Conservation (phyloP, 2,113 vertebrate genomes). For the Maccullochella peelii region DNA sequence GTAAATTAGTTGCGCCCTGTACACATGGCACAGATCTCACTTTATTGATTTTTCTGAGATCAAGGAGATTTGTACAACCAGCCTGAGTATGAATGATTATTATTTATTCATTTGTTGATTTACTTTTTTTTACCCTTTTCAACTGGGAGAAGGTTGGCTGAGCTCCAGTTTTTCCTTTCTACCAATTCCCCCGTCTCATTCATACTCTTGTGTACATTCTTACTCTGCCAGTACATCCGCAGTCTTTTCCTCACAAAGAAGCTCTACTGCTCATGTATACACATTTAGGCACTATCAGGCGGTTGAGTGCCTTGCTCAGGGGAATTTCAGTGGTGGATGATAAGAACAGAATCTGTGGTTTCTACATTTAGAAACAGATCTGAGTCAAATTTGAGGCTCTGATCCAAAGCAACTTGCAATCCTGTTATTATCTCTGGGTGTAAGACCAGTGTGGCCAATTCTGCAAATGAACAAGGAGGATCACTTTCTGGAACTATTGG, state of each 20-base stretch:
- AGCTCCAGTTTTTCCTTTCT: neutral
- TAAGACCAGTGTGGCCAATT: neutral
- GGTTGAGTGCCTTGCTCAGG: neutral
- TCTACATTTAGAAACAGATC: slow-evolving; percentile 1
- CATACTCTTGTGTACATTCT: neutral
- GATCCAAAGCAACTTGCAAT: neutral
- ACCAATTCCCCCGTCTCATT: neutral
- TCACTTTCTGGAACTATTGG: neutral
- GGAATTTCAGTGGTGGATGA: neutral
- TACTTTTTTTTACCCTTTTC: neutral
- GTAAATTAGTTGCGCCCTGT: slow-evolving; percentile 5
- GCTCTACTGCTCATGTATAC: neutral
- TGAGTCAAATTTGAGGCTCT: neutral
- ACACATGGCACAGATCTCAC: neutral
- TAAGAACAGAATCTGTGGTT: neutral
- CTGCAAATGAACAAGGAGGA: neutral
- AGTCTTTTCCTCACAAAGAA: neutral
- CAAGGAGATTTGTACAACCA: slow-evolving; percentile 15
- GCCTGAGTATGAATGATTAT: neutral
- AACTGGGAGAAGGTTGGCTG: neutral
- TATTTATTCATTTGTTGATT: slow-evolving; percentile 6
- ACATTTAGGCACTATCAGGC: neutral
- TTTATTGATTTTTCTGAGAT: slow-evolving; percentile 34
- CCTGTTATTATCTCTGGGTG: neutral
- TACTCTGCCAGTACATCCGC: neutral